These are phyloP conservation scores for Buceros bicornis DNA, from an alignment of 2,797 vertebrate genomes.

Conservation along the genomic window DNA sequence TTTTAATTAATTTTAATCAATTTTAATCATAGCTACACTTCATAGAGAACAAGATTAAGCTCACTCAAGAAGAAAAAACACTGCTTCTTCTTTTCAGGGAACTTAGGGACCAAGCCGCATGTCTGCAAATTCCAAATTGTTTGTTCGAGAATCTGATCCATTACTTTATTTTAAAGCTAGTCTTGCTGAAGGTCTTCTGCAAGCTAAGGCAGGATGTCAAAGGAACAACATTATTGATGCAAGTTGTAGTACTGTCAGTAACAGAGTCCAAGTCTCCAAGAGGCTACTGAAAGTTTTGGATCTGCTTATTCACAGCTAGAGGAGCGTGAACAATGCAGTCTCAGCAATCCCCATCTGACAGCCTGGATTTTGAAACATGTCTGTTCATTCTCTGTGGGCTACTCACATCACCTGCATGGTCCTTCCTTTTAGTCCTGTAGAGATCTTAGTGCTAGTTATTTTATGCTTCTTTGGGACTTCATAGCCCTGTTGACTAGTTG, in stretches of 20 bases:
- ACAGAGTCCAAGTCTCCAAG: not conserved
- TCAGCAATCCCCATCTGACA: not conserved
- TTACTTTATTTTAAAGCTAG: not conserved
- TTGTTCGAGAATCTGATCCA: not conserved
- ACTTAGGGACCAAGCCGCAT: not conserved
- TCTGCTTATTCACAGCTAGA: not conserved
- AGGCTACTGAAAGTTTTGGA: not conserved
- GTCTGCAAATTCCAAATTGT: not conserved
- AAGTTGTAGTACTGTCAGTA: not conserved
- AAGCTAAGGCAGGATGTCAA: not conserved
- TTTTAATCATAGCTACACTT: not conserved
- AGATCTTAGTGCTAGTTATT: not conserved
- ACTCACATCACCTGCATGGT: not conserved
- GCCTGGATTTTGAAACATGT: not conserved
- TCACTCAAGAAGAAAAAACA: not conserved
- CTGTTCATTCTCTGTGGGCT: not conserved
- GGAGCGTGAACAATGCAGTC: not conserved
- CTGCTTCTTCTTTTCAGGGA: not conserved
- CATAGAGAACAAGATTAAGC: not conserved
- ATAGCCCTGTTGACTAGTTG: not conserved
- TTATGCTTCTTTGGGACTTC: not conserved
- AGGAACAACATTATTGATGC: not conserved
- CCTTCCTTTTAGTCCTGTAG: not conserved
- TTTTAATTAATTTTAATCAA: not conserved
- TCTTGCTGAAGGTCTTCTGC: not conserved